A percentile compares a stretch with the other conserved stretches of the same genome.
These are phyloP conservation scores for Chaetura pelagica DNA, from an alignment of 2,113 vertebrate species.

Conservation along the genomic window DNA sequence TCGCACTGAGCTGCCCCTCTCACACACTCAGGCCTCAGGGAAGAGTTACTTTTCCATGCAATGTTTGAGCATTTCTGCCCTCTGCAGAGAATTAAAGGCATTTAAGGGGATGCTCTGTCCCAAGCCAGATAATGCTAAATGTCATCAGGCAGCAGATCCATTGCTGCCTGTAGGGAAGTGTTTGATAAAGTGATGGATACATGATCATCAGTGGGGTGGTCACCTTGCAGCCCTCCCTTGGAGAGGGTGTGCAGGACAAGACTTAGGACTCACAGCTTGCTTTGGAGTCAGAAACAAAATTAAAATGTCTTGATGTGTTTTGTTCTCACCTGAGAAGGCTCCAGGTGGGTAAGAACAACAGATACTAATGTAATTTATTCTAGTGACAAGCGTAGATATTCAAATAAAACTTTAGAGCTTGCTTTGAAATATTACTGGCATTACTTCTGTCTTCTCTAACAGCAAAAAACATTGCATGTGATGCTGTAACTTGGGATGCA, in stretches of 20 bases:
- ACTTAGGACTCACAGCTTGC: neutral
- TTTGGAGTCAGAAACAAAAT: neutral
- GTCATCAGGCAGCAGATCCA: neutral
- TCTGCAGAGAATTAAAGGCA: neutral
- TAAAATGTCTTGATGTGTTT: neutral
- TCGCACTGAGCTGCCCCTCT: neutral
- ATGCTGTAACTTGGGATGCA: neutral
- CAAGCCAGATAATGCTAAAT: neutral
- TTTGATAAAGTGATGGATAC: neutral
- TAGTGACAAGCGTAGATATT: neutral
- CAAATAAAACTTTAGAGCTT: neutral
- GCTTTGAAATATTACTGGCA: neutral
- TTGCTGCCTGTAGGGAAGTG: neutral
- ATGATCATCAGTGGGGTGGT: neutral
- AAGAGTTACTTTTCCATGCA: neutral
- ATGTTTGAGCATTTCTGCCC: neutral
- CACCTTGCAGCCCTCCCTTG: neutral
- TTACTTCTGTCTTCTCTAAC: neutral
- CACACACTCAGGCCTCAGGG: too few species aligned
- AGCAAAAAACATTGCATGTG: neutral
- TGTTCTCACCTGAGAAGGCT: neutral
- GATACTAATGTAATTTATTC: neutral
- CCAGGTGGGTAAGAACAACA: neutral
- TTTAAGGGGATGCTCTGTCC: neutral
- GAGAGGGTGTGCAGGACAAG: neutral